These are phyloP conservation scores for Melitaea athalia DNA, from an alignment of 2,888 invertebrate genomes.

Conservation along the genomic window DNA sequence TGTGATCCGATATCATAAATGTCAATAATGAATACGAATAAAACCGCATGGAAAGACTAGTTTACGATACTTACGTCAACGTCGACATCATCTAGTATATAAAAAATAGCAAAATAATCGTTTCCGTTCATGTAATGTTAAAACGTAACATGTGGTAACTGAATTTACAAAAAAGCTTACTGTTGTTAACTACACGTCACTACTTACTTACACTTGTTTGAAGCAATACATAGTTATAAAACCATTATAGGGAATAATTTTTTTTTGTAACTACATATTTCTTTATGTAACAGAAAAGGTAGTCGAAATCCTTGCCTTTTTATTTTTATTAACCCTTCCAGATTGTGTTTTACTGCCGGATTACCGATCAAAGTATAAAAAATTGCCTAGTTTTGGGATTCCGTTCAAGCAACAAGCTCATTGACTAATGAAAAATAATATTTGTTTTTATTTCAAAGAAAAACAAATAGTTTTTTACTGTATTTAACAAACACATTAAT, in stretches of 20 bases:
- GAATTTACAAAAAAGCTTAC: background rate
- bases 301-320: conserved; percentile 50
- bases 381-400: conserved; percentile 19
- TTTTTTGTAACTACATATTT: too few species aligned
- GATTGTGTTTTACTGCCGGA: conserved; percentile 33
- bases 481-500: too few species aligned
- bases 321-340: conserved; percentile 16
- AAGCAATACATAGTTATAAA: background rate
- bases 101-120: conserved; percentile 15
- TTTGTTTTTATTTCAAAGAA: background rate
- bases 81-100: background rate
- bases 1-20: too few species aligned
- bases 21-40: too few species aligned
- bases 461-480: background rate
- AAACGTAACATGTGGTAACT: conserved; percentile 51
- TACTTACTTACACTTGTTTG: background rate
- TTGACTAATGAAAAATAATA: background rate
- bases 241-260: background rate
- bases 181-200: background rate
- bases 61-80: background rate
- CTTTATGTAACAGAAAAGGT: background rate
- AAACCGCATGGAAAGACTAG: too few species aligned
- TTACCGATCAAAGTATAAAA: conserved; percentile 24
- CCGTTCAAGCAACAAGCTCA: conserved; percentile 7
- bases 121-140: conserved; percentile 34